These are phyloP conservation scores for Esox niger DNA, from an alignment of 2,113 vertebrate species.

Conservation along the genomic window DNA sequence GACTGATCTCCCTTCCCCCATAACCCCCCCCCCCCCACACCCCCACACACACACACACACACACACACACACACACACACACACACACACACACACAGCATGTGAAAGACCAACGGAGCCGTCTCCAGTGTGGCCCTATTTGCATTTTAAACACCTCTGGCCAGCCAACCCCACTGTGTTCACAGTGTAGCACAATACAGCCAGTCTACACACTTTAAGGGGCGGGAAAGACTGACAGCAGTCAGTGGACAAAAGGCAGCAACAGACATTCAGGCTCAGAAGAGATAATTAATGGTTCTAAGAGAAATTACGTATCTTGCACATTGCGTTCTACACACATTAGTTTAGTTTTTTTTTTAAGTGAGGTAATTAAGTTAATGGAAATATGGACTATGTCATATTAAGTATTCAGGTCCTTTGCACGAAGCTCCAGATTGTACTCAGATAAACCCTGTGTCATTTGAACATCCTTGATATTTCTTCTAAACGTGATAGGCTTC, in stretches of 20 bases:
- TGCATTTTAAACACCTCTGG: conserved; percentile 78
- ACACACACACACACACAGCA: conserved; percentile 54
- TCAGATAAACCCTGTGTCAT: no score
- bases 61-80: conserved; percentile 27
- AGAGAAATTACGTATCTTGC: no score
- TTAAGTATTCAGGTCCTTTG: no score
- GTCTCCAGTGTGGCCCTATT: conserved; percentile 69
- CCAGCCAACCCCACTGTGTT: conserved; percentile 65
- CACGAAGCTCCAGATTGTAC: no score
- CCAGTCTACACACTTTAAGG: conserved; percentile 75
- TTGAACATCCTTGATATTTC: no score
- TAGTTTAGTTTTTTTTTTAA: no score
- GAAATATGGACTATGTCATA: no score
- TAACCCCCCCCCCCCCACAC: conserved; percentile 24
- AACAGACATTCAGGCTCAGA: no score
- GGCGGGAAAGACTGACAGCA: conserved; percentile 43
- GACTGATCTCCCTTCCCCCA: conserved; percentile 25
- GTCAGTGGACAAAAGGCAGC: conserved; percentile 14
- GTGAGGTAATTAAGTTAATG: no score
- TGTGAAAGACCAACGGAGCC: conserved; percentile 84
- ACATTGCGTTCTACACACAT: no score
- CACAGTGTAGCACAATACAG: conserved; percentile 59
- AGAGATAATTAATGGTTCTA: no score
- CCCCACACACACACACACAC: conserved; percentile 30
- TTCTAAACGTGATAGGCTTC: no score